Base-by-base conservation (phyloP, 2,888 invertebrate genomes). In the Malacosoma neustria region DNA sequence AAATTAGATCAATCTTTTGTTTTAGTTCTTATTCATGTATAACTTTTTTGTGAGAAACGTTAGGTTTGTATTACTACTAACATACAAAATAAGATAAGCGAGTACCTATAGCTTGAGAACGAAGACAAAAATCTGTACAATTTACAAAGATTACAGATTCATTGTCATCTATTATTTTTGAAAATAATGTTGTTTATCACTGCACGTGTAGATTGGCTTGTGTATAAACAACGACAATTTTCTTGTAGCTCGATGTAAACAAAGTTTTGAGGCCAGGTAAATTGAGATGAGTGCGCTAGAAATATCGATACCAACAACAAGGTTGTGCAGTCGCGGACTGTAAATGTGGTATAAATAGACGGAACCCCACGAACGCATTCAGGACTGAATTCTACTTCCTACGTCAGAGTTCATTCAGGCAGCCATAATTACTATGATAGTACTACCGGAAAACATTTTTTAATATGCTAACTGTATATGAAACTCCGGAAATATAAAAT, bases 281-380 rank as follows among this genome's bases (percentile, higher is more conserved):
- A 22, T 22, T 22, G 22, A 22, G 22, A 22, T 5, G 22, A 22
- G 22, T 22, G 3, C 22, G 22, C 9, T 22, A 22, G 22, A 9
- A 22, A 22, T 22, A 22, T 3, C 22, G 43, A 40, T 49, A 51
- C 46, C 48, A 55, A 61, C 59, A 68, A 54, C 73, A 76, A 76
- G 77, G 74, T 65, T 73, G 72, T 67, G 66, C 61, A 49, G 51
- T 51, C 46, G 49, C 50, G 54, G 51, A 45, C 57, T 53, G 66
- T 66, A 73, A 75, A 72, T 75, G 74, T 69, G 55, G 54, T 81
- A 79, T 76, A 72, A 76, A 79, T 82, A 80, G 77, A 68, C 50
- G 51, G 53, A 55, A 61, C 50, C 54, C 51, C 45, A 48, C 49
- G n/a, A 22, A 22, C 22, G 46, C 45, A 49, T 68, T 61, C 61